Percentiles rank a stretch among this genome's conserved stretches.
These are phyloP conservation scores for Clostera curtula DNA, from an alignment of 2,888 invertebrate genomes.

Conservation along the genomic window DNA sequence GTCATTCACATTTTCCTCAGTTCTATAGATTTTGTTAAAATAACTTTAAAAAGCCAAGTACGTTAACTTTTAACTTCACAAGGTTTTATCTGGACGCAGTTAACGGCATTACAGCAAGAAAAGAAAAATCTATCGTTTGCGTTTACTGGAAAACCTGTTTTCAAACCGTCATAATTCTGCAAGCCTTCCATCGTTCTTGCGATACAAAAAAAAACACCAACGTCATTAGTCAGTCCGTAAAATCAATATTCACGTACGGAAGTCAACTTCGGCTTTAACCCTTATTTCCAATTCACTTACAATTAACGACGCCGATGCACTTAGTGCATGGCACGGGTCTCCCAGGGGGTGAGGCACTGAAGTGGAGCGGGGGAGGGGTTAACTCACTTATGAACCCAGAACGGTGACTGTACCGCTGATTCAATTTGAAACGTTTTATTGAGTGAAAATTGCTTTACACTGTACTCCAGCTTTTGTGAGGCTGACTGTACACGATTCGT, in stretches of 20 bases:
- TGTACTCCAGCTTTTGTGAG: slow-evolving; percentile 3
- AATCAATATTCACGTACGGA: background rate
- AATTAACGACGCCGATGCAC: slow-evolving; percentile 11
- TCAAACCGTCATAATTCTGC: too few species aligned
- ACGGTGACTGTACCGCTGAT: slow-evolving; percentile 27
- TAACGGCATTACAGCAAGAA: too few species aligned
- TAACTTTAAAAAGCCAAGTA: too few species aligned
- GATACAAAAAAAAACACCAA: too few species aligned
- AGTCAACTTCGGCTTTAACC: background rate
- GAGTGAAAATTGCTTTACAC: slow-evolving; percentile 41
- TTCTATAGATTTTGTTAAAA: too few species aligned
- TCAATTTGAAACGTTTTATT: slow-evolving; percentile 45
- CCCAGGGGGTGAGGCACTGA: slow-evolving; percentile 8
- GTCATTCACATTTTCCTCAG: too few species aligned
- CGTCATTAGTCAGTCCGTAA: background rate
- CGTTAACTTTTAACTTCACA: too few species aligned
- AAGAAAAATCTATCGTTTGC: too few species aligned
- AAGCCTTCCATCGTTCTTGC: too few species aligned
- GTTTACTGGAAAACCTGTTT: too few species aligned
- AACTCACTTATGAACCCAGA: slow-evolving; percentile 37
- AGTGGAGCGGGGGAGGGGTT: slow-evolving; percentile 16
- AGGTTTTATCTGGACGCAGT: too few species aligned
- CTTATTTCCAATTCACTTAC: slow-evolving; percentile 1
- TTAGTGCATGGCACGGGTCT: slow-evolving; percentile 4
- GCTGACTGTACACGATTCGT: slow-evolving; percentile 1